phyloP scores from a whole-genome alignment of 2,888 invertebrate species.

The Willowsia nigromaculata region DNA sequence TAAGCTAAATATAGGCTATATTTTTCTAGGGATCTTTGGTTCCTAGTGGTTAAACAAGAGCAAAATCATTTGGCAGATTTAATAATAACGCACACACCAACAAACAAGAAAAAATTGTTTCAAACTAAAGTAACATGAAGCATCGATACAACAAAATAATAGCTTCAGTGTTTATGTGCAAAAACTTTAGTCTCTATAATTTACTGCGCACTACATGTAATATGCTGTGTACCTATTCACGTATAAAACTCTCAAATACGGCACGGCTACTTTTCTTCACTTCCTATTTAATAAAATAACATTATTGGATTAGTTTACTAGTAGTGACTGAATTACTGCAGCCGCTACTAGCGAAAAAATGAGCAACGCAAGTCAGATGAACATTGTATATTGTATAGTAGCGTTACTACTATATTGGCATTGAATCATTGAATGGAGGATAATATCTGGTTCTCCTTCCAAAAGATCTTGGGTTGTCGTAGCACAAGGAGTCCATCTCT shows the following conservation, averaged over 20 bases:
- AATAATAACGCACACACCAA: not conserved
- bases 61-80: constrained; percentile 18
- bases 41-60: not conserved
- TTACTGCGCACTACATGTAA: constrained; percentile 15
- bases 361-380: constrained; percentile 21
- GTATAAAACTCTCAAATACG: not conserved
- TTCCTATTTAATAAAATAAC: constrained; percentile 16
- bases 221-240: not conserved
- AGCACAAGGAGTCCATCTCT: constrained; percentile 12
- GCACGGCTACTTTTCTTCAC: constrained; percentile 10
- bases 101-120: not conserved
- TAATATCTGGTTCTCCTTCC: constrained; percentile 48
- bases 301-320: constrained; percentile 12
- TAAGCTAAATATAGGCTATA: constrained; percentile 26
- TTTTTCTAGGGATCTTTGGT: not conserved
- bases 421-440: constrained; percentile 44
- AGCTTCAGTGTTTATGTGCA: not conserved
- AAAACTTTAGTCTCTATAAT: not conserved
- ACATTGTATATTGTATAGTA: no score
- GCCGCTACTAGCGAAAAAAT: not conserved
- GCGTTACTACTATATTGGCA: not conserved
- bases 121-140: not conserved
- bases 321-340: constrained; percentile 17
- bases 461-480: constrained; percentile 20
- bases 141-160: not conserved